A percentile compares a stretch with the other conserved stretches of the same genome.
phyloP scores from a whole-genome alignment of 2,797 vertebrate genomes.

The Heterohyrax brucei region DNA sequence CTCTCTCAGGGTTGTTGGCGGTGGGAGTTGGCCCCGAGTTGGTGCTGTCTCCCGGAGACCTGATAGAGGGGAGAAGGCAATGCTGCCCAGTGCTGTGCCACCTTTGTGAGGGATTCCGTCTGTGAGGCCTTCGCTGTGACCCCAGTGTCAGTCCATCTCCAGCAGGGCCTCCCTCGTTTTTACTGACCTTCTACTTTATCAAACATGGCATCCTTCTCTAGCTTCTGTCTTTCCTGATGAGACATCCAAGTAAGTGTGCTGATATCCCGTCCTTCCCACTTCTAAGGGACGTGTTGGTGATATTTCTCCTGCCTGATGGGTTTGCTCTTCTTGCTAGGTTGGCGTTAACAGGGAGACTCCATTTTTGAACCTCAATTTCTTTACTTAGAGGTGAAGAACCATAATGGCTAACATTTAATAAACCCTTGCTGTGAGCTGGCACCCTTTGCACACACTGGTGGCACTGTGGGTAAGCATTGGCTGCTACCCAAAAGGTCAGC shows the following conservation, averaged over 20 bases:
- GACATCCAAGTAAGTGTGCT: neutral
- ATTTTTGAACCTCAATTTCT: rapidly evolving
- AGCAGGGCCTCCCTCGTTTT: neutral
- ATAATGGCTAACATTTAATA: neutral
- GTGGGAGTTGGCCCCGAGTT: neutral
- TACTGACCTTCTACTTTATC: neutral
- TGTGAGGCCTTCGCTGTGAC: too few relatives aligned
- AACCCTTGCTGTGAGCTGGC: rapidly evolving
- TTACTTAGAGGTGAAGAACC: neutral
- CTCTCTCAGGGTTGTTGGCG: neutral
- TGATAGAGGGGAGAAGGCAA: neutral
- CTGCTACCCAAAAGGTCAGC: too few relatives aligned
- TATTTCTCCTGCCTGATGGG: neutral
- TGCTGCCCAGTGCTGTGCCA: neutral
- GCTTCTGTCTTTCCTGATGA: neutral
- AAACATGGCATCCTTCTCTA: neutral
- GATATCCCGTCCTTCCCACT: neutral
- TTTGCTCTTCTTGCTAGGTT: too few relatives aligned
- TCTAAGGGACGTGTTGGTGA: neutral
- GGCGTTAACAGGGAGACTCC: neutral
- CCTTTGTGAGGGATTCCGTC: too few relatives aligned
- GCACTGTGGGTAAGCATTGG: too few relatives aligned
- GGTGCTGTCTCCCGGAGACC: neutral
- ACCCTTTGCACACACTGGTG: rapidly evolving
- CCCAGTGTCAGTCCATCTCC: neutral